phyloP scores from a whole-genome alignment of 2,797 vertebrate species.

The Cyprinodon diabolis region DNA sequence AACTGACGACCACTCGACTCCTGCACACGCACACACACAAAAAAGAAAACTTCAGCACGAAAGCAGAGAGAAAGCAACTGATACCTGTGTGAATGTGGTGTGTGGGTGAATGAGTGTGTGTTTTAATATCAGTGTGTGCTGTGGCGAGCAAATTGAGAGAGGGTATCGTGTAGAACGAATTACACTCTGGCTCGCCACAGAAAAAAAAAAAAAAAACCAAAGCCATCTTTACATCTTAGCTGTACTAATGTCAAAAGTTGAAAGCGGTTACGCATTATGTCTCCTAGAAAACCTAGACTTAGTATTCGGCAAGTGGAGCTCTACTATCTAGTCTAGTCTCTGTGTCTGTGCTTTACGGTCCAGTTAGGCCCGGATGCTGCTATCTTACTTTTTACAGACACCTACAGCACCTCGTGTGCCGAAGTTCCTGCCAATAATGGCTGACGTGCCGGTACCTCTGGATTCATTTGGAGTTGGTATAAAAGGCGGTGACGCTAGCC shows the following conservation, averaged over 20 bases:
- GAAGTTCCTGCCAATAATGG: slow-evolving; percentile 47
- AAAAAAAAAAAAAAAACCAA: slow-evolving; percentile 21
- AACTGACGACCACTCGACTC: slow-evolving; percentile 75
- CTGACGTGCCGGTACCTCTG: slow-evolving; percentile 53
- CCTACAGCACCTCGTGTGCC: slow-evolving; percentile 46
- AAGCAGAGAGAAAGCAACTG: slow-evolving; percentile 71
- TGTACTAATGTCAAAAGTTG: slow-evolving; percentile 78
- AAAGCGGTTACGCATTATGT: slow-evolving; percentile 71
- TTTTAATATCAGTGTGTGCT: slow-evolving; percentile 38
- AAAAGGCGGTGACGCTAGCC: slow-evolving; percentile 34
- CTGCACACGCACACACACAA: slow-evolving; percentile 48
- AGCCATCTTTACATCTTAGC: slow-evolving; percentile 66
- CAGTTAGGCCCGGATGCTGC: slow-evolving; percentile 64
- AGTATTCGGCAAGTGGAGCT: slow-evolving; percentile 69
- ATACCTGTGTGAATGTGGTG: slow-evolving; percentile 27
- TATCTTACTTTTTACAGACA: slow-evolving; percentile 60
- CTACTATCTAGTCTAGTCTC: slow-evolving; percentile 74
- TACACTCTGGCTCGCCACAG: slow-evolving; percentile 64
- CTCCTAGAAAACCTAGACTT: slow-evolving; percentile 67
- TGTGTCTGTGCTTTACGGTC: slow-evolving; percentile 67
- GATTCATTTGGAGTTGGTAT: slow-evolving; percentile 61
- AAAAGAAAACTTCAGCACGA: slow-evolving; percentile 72
- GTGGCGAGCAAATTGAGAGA: slow-evolving; percentile 66
- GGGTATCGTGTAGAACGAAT: slow-evolving; percentile 59
- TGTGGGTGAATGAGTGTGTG: slow-evolving; percentile 25